Evolutionary conservation across 2,888 invertebrate species (phyloP), one percentile per base, ranked within the genome.

Genomic region (Artemia sinica): DNA sequence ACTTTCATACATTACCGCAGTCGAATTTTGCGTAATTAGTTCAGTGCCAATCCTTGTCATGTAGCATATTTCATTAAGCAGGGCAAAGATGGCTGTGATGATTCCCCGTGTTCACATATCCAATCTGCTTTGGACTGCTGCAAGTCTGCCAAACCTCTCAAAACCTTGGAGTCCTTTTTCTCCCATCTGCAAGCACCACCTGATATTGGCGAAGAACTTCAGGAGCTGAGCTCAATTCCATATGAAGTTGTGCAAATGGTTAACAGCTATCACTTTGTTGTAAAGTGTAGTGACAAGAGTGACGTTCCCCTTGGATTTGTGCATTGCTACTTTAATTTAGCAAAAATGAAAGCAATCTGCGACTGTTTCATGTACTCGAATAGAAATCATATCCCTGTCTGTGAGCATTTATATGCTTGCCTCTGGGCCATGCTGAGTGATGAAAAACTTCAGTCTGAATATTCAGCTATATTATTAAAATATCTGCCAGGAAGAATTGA

Each of bases 361-460:
- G 63, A 58, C 63, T 58, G 63, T 28, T 58, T 58, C 9, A 18
- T 58, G 63, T 11, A 18, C 8, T 18, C 8, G n/a, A 58, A 28
- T n/a, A 58, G 63, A 28, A 58, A 58, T n/a, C n/a, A n/a, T 58
- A 28, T 58, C 28, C n/a, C 63, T 58, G 63, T 58, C 28, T 58
- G 63, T 58, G 63, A 58, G 28, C 63, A 58, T 58, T n/a, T 58
- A 28, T 58, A 58, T 58, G 63, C 63, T 9, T 58, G 63, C 10
- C 10, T 58, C 28, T 58, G 63, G 63, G 63, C 63, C 63, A 58
- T 58, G n/a, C 28, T 58, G 63, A 58, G 63, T 58, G 63, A 58
- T 28, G 63, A 10, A 28, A 28, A 58, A 28, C 63, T 58, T 8
- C 63, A 58, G 63, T n/a, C 14, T n/a, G 63, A 58, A 58, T 58